Evolutionary conservation across 2,113 vertebrate species (phyloP), one percentile per base, ranked within the genome.

Genomic region (Anser cygnoides): DNA sequence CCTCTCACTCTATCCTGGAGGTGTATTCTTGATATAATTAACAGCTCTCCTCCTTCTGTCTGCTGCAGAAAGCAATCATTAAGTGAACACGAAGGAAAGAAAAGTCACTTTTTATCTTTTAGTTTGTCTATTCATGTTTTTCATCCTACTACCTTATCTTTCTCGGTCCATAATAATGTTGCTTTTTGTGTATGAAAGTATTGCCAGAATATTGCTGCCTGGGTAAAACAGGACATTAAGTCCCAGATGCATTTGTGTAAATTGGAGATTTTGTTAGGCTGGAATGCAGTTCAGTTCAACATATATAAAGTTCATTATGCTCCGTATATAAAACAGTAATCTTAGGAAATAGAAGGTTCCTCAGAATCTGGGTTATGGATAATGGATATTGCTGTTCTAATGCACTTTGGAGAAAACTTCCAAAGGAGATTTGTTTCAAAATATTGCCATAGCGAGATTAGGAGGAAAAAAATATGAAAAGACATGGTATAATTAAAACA

Each of bases 41-140:
- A 97, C 95, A 97, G 97, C 98, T 98, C 98, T 98, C 97, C 98
- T 98, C 98, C 97, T 97, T 75, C 91, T 97, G 98, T 98, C 97
- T 97, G 97, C 98, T 97, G 97, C 98, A 97, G 92, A 97, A 98
- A 98, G 98, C 97, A 97, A 95, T 98, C 97, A 97, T 97, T 89
- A 97, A 97, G 96, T 95, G 96, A 95, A 87, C 92, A 96, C 46
- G 92, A 93, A 97, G 93, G 94, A 92, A 95, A 90, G 84, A 86
- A 72, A 85, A 91, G 79, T 89, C 84, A 78, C 81, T 95, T 94
- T 89, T 87, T 93, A 25, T 78, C 70, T 94, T 81, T 70, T 83
- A 87, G 83, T 91, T 95, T 55, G 62, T 63, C 70, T 90, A 4
- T 87, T 62, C 35, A 3, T 81, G 26, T 52, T 93, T 87, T 90